Percentiles rank a stretch among this genome's conserved stretches.
phyloP scores from a whole-genome alignment of 2,797 vertebrate species.

The Miichthys miiuy region DNA sequence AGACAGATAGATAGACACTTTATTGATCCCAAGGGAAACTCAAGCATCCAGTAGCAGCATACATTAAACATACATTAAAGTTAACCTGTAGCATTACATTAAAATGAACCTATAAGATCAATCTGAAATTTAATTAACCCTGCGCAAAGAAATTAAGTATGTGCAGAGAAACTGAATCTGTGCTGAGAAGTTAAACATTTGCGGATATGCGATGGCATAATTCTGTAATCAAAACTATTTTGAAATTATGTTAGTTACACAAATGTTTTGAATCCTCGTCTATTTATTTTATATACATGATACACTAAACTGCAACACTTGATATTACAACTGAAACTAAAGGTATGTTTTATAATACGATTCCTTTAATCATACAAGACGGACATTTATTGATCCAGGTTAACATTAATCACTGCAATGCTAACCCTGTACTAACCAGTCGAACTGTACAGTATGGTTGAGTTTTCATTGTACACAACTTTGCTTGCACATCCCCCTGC shows the following conservation, averaged over 20 bases:
- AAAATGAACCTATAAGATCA: too few species aligned
- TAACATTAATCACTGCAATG: background rate
- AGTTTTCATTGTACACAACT: constrained; percentile 29
- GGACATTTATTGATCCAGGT: background rate
- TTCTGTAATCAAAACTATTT: background rate
- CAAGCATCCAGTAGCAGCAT: too few species aligned
- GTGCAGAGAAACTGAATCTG: too few species aligned
- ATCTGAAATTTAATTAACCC: too few species aligned
- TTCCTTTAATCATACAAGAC: background rate
- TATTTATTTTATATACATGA: background rate
- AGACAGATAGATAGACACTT: too few species aligned
- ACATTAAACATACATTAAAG: too few species aligned
- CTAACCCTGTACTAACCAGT: background rate
- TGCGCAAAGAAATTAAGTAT: too few species aligned
- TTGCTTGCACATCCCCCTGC: constrained; percentile 1
- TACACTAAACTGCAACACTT: background rate
- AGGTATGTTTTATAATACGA: background rate
- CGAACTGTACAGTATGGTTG: constrained; percentile 7
- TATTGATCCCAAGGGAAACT: too few species aligned
- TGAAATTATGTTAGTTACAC: background rate
- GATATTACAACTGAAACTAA: background rate
- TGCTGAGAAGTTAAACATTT: too few species aligned
- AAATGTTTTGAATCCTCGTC: background rate
- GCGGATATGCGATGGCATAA: too few species aligned
- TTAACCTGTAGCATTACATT: too few species aligned